Evolutionary conservation across 2,797 vertebrate genomes (phyloP).

Genomic region (Lepilemur ruficaudatus): DNA sequence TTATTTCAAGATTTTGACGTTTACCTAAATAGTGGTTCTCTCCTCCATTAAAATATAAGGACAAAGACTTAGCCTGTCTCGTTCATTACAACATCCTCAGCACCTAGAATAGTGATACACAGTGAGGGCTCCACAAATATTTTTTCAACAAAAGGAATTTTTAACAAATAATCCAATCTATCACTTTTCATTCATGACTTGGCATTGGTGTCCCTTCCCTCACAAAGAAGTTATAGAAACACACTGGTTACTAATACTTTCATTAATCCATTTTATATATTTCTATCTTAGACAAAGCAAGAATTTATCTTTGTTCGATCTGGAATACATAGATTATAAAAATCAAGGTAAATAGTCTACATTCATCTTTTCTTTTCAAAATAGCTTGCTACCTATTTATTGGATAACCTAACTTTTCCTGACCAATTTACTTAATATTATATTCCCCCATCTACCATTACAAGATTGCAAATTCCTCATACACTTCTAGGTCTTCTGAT

Average conservation of each 20-base stretch:
- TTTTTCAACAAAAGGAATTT: not conserved
- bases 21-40: not conserved
- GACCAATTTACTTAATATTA: not conserved
- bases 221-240: not conserved
- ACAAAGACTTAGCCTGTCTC: not conserved
- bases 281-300: not conserved
- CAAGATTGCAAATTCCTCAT: not conserved
- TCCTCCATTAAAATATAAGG: not conserved
- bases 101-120: not conserved
- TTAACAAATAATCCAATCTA: not conserved
- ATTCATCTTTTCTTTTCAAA: conserved; percentile 20
- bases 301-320: not conserved
- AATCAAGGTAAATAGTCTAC: not conserved
- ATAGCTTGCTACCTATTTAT: not conserved
- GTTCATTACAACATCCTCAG: not conserved
- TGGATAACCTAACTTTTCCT: not conserved
- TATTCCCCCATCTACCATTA: not conserved
- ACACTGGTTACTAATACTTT: not conserved
- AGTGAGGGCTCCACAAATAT: not conserved
- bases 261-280: not conserved
- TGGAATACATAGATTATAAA: not conserved
- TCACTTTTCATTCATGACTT: not conserved
- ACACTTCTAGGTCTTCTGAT: not conserved
- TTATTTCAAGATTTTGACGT: not conserved
- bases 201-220: not conserved